phyloP scores from a whole-genome alignment of 2,888 invertebrate genomes.

The Synergus umbraculus region DNA sequence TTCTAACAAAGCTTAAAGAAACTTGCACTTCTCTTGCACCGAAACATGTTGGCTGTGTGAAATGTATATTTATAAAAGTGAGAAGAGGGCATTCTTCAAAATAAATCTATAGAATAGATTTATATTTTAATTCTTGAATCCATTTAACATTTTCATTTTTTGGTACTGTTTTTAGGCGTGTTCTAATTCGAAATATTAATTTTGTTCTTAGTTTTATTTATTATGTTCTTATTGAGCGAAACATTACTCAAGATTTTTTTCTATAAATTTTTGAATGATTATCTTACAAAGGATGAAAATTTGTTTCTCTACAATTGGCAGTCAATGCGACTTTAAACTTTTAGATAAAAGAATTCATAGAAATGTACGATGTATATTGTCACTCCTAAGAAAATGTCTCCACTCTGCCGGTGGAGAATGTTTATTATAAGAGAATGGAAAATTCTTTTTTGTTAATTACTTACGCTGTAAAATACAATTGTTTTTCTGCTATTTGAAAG shows the following conservation, averaged over 20 bases:
- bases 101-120: too few relatives aligned
- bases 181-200: background rate
- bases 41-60: background rate
- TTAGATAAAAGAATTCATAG: background rate
- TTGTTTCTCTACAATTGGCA: background rate
- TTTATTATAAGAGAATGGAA: slow-evolving; percentile 7
- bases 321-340: background rate
- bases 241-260: background rate
- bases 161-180: background rate
- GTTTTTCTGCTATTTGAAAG: background rate
- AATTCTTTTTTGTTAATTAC: background rate
- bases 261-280: background rate
- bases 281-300: background rate
- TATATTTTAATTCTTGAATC: background rate
- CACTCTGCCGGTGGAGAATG: slow-evolving; percentile 23
- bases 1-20: slow-evolving; percentile 39
- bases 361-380: background rate
- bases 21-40: background rate
- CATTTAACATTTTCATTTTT: background rate
- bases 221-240: background rate
- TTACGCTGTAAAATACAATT: background rate
- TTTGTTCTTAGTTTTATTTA: background rate
- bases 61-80: background rate
- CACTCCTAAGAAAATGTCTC: background rate
- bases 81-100: background rate